phyloP scores from a whole-genome alignment of 1,140 invertebrate genomes.

The Zaprionus kolodkinae region DNA sequence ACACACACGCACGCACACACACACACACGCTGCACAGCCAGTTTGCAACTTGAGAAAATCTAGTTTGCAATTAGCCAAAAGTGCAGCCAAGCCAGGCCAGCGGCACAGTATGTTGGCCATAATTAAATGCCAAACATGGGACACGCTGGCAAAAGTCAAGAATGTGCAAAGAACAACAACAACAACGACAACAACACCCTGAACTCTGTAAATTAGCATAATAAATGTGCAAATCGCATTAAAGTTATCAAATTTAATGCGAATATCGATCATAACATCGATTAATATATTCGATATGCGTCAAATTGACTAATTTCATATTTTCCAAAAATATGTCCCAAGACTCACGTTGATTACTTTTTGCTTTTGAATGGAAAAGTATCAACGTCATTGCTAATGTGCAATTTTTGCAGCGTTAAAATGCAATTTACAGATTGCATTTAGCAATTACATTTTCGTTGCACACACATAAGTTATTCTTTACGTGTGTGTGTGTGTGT shows the following conservation, averaged over 20 bases:
- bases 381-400: conserved; percentile 22
- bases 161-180: conserved; percentile 2
- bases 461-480: not conserved
- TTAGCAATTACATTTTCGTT: not conserved
- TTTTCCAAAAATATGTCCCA: conserved; percentile 8
- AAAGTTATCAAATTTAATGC: not conserved
- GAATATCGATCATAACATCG: not conserved
- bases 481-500: not conserved
- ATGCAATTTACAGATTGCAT: conserved; percentile 17
- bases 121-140: conserved; percentile 16
- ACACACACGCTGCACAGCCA: not conserved
- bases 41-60: conserved; percentile 42
- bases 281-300: not conserved
- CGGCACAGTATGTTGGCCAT: conserved; percentile 2
- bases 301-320: not conserved
- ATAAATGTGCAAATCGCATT: not conserved
- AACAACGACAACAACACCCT: not conserved
- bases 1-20: conserved; percentile 17
- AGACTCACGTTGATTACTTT: not conserved
- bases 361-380: conserved; percentile 11
- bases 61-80: conserved; percentile 32
- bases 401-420: conserved; percentile 7
- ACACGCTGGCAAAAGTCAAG: conserved; percentile 17
- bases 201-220: conserved; percentile 10
- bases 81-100: not conserved